Evolutionary conservation across 2,113 vertebrate genomes (phyloP), one percentile per base, ranked within the genome.

Genomic region (Erinaceus europaeus): DNA sequence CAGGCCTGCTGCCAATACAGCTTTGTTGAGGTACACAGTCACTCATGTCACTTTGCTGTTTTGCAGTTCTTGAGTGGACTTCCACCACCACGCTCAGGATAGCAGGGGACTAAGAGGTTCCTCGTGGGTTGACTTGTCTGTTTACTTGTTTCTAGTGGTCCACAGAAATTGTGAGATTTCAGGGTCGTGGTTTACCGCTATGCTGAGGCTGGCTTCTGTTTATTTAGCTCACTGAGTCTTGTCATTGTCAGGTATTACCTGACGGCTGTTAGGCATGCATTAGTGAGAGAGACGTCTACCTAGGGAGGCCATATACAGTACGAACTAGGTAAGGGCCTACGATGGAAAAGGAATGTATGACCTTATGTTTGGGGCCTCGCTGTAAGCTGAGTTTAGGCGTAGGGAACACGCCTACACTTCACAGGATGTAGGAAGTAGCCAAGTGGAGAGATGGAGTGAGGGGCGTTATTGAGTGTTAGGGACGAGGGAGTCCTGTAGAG

Each of bases 11-110:
- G 52, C 79, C 78, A 82, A 69, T 73, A 42, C 64, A 62, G 59
- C 42, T 64, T 91, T 84, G 59, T 50, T 80, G 77, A 90, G 11
- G 10, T 86, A 75, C 29, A 68, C 50, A 50, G 84, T 91, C 86
- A 78, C 34, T 80, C 15, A 83, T 81, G 73, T 44, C 44, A 84
- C 18, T 75, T 11, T 81, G 38, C 81, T 86, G 62, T 91, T 91
- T 88, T 86, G 91, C n/a, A 76, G 80, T 55, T 34, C 46, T 71
- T 59, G 36, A 42, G 0, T 0, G 59, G 76, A 55, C 42, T 94
- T 85, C 73, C 48, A 32, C 20, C n/a, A 2, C 65, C 84, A 78
- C 34, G 46, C 29, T 76, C 23, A 91, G 73, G 29, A 69, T 67
- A 84, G 38, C 18, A 61, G 62, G 21, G 13, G 65, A 50, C 53